A percentile compares a stretch with the other conserved stretches of the same genome.
Evolutionary conservation across 1,140 invertebrate species (phyloP).

Genomic region (Melanaphis sacchari): DNA sequence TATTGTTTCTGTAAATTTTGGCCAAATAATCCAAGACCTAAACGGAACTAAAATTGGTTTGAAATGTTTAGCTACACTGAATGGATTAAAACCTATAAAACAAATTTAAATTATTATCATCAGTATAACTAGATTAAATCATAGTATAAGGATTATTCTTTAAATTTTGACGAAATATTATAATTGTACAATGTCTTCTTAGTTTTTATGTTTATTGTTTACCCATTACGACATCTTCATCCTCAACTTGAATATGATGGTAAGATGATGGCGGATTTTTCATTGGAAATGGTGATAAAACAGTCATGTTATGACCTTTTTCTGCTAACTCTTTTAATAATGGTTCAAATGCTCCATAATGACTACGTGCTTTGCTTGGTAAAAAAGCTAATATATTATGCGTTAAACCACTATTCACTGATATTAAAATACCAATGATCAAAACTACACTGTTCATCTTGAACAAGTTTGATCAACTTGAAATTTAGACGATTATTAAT

Average conservation of each 20-base stretch:
- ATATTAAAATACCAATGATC: neutral
- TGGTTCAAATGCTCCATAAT: constrained; percentile 57
- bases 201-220: neutral
- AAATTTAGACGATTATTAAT: neutral
- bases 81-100: constrained; percentile 38
- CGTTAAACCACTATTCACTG: neutral
- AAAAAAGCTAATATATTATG: constrained; percentile 59
- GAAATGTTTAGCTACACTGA: constrained; percentile 15
- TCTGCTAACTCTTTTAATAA: constrained; percentile 59
- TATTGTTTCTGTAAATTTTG: constrained; percentile 22
- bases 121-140: neutral
- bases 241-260: constrained; percentile 58
- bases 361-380: constrained; percentile 59
- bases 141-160: neutral
- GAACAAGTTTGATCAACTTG: neutral
- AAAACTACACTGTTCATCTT: neutral
- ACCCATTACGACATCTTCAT: neutral
- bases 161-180: neutral
- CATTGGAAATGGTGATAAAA: constrained; percentile 59
- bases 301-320: constrained; percentile 61
- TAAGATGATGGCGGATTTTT: constrained; percentile 58
- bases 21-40: constrained; percentile 25
- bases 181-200: neutral
- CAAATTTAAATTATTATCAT: neutral
- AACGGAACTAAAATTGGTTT: constrained; percentile 39